Evolutionary conservation across 2,797 vertebrate species (phyloP).

Genomic region (Poecile montanus): DNA sequence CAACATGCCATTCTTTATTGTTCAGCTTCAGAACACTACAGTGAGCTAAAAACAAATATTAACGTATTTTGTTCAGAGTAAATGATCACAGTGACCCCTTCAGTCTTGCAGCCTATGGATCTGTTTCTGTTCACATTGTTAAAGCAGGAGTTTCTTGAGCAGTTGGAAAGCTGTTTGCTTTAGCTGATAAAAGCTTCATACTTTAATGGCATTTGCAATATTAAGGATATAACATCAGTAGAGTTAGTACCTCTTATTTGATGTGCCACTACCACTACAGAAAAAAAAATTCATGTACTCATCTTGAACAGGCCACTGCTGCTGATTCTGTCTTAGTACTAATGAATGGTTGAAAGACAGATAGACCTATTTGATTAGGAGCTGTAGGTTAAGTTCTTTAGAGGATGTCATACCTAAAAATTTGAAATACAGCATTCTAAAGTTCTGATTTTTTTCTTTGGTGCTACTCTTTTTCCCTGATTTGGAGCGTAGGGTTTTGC

Average conservation of each 20-base stretch:
- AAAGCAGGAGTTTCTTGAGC: not conserved
- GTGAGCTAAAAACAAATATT: not conserved
- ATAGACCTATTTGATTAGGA: not conserved
- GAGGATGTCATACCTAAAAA: not conserved
- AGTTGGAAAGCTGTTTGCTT: conserved; percentile 10
- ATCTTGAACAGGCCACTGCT: not conserved
- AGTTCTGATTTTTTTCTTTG: not conserved
- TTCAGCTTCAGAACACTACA: not conserved
- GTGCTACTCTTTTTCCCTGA: not conserved
- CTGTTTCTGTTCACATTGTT: not conserved
- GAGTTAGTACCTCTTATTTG: not conserved
- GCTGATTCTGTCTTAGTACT: not conserved
- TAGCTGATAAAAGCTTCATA: not conserved
- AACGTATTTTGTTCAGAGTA: not conserved
- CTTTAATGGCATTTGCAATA: not conserved
- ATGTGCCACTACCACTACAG: not conserved
- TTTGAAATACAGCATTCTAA: not conserved
- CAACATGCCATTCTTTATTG: not conserved
- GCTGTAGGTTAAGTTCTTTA: not conserved
- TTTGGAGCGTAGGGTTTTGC: not conserved
- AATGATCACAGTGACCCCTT: not conserved
- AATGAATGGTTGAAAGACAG: not conserved
- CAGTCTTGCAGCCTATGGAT: not conserved
- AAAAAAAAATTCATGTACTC: not conserved
- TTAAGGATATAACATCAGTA: not conserved